Percentiles rank a stretch among this genome's conserved stretches.
Conservation (phyloP, 2,797 vertebrate genomes). For the Tokudaia tokunoshimensis region DNA sequence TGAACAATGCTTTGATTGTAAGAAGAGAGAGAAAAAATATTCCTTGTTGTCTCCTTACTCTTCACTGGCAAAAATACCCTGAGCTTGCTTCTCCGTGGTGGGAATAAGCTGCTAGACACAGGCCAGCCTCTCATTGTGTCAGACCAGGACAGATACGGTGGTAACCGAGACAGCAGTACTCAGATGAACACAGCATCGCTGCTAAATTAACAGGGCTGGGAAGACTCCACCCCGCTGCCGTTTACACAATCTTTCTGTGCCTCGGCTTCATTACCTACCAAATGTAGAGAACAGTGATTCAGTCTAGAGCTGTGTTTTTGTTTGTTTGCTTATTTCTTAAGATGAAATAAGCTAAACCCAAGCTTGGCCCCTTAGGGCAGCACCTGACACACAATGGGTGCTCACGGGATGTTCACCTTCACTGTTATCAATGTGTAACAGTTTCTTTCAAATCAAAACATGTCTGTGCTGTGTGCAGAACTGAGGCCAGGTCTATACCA, state of each 20-base stretch:
- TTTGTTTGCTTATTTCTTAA: not conserved
- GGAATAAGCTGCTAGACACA: not conserved
- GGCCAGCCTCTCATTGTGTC: not conserved
- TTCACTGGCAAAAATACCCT: not conserved
- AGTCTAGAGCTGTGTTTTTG: not conserved
- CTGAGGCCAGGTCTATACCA: not conserved
- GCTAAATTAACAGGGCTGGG: not conserved
- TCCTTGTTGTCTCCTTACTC: not conserved
- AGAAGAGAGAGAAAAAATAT: not conserved
- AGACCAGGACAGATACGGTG: not conserved
- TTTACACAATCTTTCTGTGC: no score
- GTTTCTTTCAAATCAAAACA: not conserved
- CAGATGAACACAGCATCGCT: not conserved
- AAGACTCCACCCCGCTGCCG: not conserved
- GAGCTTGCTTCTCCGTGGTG: not conserved
- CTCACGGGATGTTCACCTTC: not conserved
- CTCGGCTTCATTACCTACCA: not conserved
- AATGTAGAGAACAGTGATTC: not conserved
- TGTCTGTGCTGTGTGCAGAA: not conserved
- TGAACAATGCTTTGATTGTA: not conserved
- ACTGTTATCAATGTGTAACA: not conserved
- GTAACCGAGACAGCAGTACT: not conserved
- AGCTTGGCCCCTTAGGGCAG: not conserved
- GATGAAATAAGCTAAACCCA: not conserved
- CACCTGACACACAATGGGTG: no score